phyloP scores from a whole-genome alignment of 2,797 vertebrate genomes.

The Catostomus latipinnis region DNA sequence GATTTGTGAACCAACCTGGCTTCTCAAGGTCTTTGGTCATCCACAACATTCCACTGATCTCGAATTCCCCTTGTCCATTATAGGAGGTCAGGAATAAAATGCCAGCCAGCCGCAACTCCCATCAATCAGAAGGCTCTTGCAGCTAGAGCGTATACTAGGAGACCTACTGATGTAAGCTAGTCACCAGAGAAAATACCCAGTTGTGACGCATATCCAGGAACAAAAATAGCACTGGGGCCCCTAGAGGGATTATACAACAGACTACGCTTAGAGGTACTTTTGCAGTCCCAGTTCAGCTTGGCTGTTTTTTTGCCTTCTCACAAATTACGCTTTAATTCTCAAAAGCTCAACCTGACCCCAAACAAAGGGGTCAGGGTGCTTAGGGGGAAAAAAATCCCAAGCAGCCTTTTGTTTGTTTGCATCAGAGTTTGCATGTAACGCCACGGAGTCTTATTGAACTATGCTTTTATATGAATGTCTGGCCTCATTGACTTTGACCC shows the following conservation, averaged over 20 bases:
- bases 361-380: slow-evolving; percentile 66
- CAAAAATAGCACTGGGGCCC: slow-evolving; percentile 98
- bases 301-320: slow-evolving; percentile 11
- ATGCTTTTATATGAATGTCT: slow-evolving; percentile 34
- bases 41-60: slow-evolving; percentile 81
- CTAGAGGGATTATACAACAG: slow-evolving; percentile 90
- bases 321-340: slow-evolving; percentile 62
- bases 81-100: slow-evolving; percentile 78
- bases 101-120: slow-evolving; percentile 82
- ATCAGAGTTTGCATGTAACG: slow-evolving; percentile 5
- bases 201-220: slow-evolving; percentile 97
- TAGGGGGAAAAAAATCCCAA: slow-evolving; percentile 15
- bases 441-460: slow-evolving; percentile 13
- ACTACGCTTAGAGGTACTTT: slow-evolving; percentile 87
- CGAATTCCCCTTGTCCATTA: slow-evolving; percentile 84
- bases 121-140: slow-evolving; percentile 89
- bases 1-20: slow-evolving; percentile 82
- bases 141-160: slow-evolving; percentile 90
- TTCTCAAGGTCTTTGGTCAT: slow-evolving; percentile 78
- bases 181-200: slow-evolving; percentile 99
- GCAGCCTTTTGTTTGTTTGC: slow-evolving; percentile 3
- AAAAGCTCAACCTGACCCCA: slow-evolving; percentile 75
- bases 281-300: slow-evolving; percentile 61
- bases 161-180: slow-evolving; percentile 98
- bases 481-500: slow-evolving; percentile 46